Base-by-base conservation (phyloP, 2,888 invertebrate genomes). In the Sphecodes monilicornis region DNA sequence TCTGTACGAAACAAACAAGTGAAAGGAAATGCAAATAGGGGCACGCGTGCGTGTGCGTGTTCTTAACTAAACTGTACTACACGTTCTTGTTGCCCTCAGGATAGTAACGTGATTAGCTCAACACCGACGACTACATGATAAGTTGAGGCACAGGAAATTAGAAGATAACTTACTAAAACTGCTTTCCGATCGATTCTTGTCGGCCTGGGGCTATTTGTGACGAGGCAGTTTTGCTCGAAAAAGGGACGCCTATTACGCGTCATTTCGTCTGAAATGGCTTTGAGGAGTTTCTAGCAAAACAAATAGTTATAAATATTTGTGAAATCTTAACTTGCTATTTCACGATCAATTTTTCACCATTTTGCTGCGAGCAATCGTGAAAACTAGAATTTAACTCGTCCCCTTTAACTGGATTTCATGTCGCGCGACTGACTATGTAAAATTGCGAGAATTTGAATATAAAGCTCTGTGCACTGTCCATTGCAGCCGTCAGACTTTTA, bases 121-220 rank as follows among this genome's bases (percentile, higher is more conserved):
- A 85, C 76, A 77, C 82, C 85, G 68, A 73, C 85, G 85, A 82
- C 81, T 76, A 79, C 78, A 74, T 41, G 73, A 85, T 86, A 86
- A 86, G 80, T 86, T 68, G 77, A 50, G 78, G 86, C 78, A 60
- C 85, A 85, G 86, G 85, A 86, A 86, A 86, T 86, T 86, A 86
- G 86, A 86, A 86, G 86, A 86, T 86, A 86, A 86, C 86, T 86
- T 86, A 85, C 86, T 86, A 86, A 86, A 86, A 86, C 86, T 86
- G 86, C 79, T 86, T 85, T 74, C 73, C 85, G 86, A 86, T 86
- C 86, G 86, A 86, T 86, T 86, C 86, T 85, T 86, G 85, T 57
- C 82, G 74, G 86, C 86, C 86, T 36, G 68, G n/a, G 86, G 86
- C 85, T 77, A 77, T 85, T 85, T 85, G 82, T 57, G 85, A 85